Percentiles rank a stretch among this genome's conserved stretches.
Evolutionary conservation across 2,113 vertebrate genomes (phyloP).

Genomic region (Coturnix japonica): DNA sequence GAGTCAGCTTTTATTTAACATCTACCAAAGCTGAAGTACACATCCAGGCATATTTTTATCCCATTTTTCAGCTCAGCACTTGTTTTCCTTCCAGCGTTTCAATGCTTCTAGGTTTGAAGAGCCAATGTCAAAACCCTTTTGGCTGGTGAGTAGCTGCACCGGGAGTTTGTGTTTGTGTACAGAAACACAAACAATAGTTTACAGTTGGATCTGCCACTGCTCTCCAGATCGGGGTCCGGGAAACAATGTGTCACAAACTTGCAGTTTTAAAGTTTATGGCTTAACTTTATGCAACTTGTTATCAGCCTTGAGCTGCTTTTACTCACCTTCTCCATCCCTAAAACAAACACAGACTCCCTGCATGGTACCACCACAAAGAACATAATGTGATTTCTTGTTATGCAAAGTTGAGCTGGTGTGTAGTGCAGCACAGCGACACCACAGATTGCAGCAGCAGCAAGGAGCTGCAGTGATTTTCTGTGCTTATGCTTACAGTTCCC

Average conservation of each 20-base stretch:
- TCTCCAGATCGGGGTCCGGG: not conserved
- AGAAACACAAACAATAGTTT: rapidly evolving
- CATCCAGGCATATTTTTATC: not conserved
- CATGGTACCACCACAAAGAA: not conserved
- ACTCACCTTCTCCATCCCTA: not conserved
- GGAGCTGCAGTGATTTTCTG: not conserved
- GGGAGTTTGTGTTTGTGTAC: not conserved
- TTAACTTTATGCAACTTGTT: not conserved
- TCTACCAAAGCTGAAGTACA: not conserved
- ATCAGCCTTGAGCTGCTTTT: not conserved
- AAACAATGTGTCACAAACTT: not conserved
- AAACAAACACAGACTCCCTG: not conserved
- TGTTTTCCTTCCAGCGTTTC: not conserved
- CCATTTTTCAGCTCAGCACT: not conserved
- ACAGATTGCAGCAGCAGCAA: rapidly evolving
- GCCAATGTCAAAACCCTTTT: not conserved
- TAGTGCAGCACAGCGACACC: not conserved
- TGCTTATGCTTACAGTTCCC: not conserved
- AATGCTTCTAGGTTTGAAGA: not conserved
- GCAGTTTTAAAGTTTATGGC: not conserved
- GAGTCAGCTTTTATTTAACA: not conserved
- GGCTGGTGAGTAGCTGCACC: not conserved
- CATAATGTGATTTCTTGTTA: rapidly evolving
- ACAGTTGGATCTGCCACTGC: not conserved
- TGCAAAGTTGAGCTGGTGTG: rapidly evolving